Percentiles rank a stretch among this genome's conserved stretches.
phyloP scores from a whole-genome alignment of 2,797 vertebrate species.

The Mus minutoides region DNA sequence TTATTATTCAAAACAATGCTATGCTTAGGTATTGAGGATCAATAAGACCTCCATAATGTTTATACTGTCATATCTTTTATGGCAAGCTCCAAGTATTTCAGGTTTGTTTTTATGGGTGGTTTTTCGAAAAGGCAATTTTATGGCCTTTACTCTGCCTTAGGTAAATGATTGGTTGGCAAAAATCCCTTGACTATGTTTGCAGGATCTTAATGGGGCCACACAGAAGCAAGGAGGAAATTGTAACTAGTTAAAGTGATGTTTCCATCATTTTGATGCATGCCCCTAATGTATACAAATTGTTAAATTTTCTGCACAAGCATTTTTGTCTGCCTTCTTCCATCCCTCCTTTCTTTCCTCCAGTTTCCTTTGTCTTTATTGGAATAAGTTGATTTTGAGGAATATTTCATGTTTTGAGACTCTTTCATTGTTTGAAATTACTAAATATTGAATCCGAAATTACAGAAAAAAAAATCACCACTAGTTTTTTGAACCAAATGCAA shows the following conservation, averaged over 20 bases:
- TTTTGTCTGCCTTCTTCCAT: not conserved
- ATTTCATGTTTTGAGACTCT: not conserved
- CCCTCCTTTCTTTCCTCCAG: not conserved
- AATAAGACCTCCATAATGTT: constrained; percentile 77
- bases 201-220: constrained; percentile 54
- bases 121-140: constrained; percentile 77
- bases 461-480: not conserved
- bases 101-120: constrained; percentile 78
- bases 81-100: constrained; percentile 72
- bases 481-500: not conserved
- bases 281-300: not conserved
- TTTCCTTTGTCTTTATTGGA: not conserved
- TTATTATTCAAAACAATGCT: constrained; percentile 85
- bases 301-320: not conserved
- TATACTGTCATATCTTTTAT: constrained; percentile 80
- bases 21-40: constrained; percentile 81
- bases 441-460: not conserved
- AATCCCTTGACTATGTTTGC: constrained; percentile 51
- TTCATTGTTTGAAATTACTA: not conserved
- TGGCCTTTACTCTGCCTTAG: constrained; percentile 60
- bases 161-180: constrained; percentile 60
- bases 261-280: not conserved
- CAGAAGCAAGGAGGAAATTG: not conserved
- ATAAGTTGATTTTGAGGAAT: not conserved
- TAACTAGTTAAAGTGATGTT: not conserved